Evolutionary conservation across 2,797 vertebrate species (phyloP), one percentile per base, ranked within the genome.

Genomic region (Hipposideros larvatus): DNA sequence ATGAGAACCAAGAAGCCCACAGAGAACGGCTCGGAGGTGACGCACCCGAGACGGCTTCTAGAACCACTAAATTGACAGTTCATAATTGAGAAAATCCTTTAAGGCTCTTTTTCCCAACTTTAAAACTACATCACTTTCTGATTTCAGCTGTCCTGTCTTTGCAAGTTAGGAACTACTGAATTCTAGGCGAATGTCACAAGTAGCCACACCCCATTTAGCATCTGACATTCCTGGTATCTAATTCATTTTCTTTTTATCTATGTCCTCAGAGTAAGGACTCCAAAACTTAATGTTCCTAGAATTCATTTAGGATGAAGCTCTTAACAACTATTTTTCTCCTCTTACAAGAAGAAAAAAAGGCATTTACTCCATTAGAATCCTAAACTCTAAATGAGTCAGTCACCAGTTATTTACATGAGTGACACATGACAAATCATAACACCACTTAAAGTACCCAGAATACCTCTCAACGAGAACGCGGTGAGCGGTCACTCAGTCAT

Each of bases 161-260:
- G 73, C 41, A 51, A 78, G 57, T 51, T 28, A 80, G 19, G 4
- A 71, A 68, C 31, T 2, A 11, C 53, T 16, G 73, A 68, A 57
- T 61, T 74, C 74, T 28, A 71, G 61, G 28, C 74, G 71, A 61
- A 24, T 10, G 85, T 74, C 91, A 61, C 31, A 75, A 61, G 87
- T 6, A 85, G 82, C 51, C 59, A 43, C 9, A 11, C 5, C 2
- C 66, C 71, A 59, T 18, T 83, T 28, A 90, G 80, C 41, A 91
- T 26, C 78, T 74, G 87, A 87, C 74, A 28, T 22, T 83, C 28
- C 75, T 21, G n/a, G 26, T 37, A 51, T 46, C 90, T 70, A 26
- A 70, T 74, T 90, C 37, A 80, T n/a, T 77, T 92, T 71, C 86
- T 88, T 96, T 91, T 94, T 82, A 85, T 82, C 89, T 48, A 5